Base-by-base conservation (phyloP, 1,140 invertebrate species). In the Neuroterus valhalla region DNA sequence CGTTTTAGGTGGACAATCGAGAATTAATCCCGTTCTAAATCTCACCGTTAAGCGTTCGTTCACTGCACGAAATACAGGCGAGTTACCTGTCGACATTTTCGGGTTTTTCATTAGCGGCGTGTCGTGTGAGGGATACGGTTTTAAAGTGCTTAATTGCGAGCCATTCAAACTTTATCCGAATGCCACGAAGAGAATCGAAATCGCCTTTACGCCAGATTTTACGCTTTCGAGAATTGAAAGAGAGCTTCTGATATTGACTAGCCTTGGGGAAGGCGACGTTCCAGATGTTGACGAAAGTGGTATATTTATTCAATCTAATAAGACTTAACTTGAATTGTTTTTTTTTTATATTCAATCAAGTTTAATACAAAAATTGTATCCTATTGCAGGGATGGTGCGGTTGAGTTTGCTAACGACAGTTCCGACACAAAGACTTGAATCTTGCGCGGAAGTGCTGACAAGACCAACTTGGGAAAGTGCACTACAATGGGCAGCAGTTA, bases 131-230 rank as follows among this genome's bases (percentile, higher is more conserved):
- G 96, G 96, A 3, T 96, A 95, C 86, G 97, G 97, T 11, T 98
- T 97, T 85, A 93, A 92, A 84, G 93, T 98, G 19, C 88, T 97
- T 21, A 95, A 98, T 81, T 98, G 98, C 89, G 91, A 92, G 26
- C 93, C 95, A 11, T 97, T 98, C 86, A 90, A 93, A 48, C 90
- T 99, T 45, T 89, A 90, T 70, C 96, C 97, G 15, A 98, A 98
- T 88, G 93, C 92, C 11, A 95, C 94, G n/a, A 92, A 92, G 80
- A 95, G 95, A 85, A 94, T 99, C 38, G 96, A 98, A 82, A 96
- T 99, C 79, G 94, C 95, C 70, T 98, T 98, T 87, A 96, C 96
- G 1, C 95, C 98, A 8, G 98, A 99, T 91, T 98, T 98, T 85
- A 97, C 97, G 3, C 91, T 98, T 72, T 93, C 96, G 0, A 92